Conservation (phyloP, 2,888 invertebrate species). For the Polia nebulosa region DNA sequence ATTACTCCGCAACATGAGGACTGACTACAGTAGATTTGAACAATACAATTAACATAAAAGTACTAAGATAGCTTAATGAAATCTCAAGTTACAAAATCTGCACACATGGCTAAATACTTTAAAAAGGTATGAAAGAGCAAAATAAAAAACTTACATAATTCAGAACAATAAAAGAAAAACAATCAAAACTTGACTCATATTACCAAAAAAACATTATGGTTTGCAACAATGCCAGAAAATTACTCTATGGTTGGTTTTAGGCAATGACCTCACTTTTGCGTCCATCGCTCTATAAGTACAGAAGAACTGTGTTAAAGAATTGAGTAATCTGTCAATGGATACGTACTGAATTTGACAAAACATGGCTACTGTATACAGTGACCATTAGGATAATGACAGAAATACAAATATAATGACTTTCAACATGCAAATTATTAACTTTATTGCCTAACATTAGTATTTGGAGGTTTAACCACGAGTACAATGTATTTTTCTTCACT, state of each 20-base stretch:
- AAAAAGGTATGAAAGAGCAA: conserved; percentile 9
- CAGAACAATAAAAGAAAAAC: conserved; percentile 30
- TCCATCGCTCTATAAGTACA: conserved; percentile 22
- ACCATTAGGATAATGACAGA: conserved; percentile 36
- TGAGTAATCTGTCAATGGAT: conserved; percentile 15
- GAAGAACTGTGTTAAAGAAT: conserved; percentile 4
- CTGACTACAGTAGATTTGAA: background rate
- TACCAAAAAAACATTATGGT: conserved; percentile 27
- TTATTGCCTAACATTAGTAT: conserved; percentile 46
- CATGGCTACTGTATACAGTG: conserved; percentile 8
- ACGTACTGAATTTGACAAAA: conserved; percentile 13
- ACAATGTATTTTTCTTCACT: background rate
- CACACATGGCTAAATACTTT: background rate
- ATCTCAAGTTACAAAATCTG: background rate
- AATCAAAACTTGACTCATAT: conserved; percentile 32
- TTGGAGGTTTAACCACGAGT: conserved; percentile 9
- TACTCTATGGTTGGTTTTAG: conserved; percentile 26
- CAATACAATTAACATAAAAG: background rate
- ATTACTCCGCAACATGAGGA: background rate
- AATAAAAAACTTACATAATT: conserved; percentile 45
- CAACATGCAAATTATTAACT: conserved; percentile 47
- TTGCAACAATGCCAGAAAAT: conserved; percentile 44
- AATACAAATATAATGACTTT: conserved; percentile 40
- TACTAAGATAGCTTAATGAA: background rate
- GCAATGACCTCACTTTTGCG: conserved; percentile 33